Percentiles rank a stretch among this genome's conserved stretches.
Evolutionary conservation across 2,888 invertebrate genomes (phyloP).

Genomic region (Thymelicus acteon): DNA sequence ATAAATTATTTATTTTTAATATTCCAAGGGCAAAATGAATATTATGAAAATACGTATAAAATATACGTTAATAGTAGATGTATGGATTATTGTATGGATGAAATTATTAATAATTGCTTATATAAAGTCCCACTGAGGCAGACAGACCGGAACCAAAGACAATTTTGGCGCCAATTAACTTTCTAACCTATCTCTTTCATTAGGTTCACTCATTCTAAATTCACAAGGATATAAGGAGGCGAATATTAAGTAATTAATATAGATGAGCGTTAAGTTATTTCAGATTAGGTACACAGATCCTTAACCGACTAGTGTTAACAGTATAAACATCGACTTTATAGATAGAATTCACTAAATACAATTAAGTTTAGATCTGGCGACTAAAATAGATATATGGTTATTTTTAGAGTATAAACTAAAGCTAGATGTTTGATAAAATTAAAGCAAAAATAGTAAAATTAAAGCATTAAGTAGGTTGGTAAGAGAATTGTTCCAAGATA

Average conservation of each 20-base stretch:
- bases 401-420: not conserved
- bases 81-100: too few relatives aligned
- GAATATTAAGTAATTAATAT: slow-evolving; percentile 28
- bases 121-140: not conserved
- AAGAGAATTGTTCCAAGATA: not conserved
- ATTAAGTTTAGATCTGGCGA: slow-evolving; percentile 60
- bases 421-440: not conserved
- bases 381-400: slow-evolving; percentile 9
- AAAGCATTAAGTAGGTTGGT: not conserved
- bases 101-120: too few relatives aligned
- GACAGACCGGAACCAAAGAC: not conserved
- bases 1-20: too few relatives aligned
- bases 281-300: slow-evolving; percentile 29
- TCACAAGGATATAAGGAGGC: slow-evolving; percentile 27
- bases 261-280: slow-evolving; percentile 26
- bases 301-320: slow-evolving; percentile 38
- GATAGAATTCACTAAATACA: slow-evolving; percentile 77
- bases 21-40: too few relatives aligned
- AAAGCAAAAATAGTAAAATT: not conserved
- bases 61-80: too few relatives aligned
- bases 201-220: slow-evolving; percentile 18
- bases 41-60: too few relatives aligned
- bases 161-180: not conserved
- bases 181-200: not conserved
- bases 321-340: slow-evolving; percentile 77